Evolutionary conservation across 2,888 invertebrate species (phyloP).

Genomic region (Entomobrya multifasciata): DNA sequence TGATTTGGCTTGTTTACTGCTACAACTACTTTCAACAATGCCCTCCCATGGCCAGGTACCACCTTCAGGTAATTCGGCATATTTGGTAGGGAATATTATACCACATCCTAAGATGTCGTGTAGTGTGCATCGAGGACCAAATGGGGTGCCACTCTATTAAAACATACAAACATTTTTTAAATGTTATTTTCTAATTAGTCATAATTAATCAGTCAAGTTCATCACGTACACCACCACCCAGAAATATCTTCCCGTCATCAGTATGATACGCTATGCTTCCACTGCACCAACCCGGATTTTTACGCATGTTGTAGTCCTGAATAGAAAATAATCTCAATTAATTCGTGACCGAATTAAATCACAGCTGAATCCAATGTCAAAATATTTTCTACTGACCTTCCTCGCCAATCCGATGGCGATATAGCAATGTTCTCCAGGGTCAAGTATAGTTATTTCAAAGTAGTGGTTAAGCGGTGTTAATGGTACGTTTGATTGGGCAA

Average conservation of each 20-base stretch:
- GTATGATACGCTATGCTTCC: constrained; percentile 84
- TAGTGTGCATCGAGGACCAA: constrained; percentile 83
- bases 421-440: constrained; percentile 83
- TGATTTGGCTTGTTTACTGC: constrained; percentile 7
- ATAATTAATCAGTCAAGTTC: background rate
- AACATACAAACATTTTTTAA: too few relatives aligned
- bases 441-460: constrained; percentile 83
- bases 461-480: constrained; percentile 83
- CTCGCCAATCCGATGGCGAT: constrained; percentile 83
- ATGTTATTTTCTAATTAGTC: too few relatives aligned
- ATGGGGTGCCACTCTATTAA: constrained; percentile 82
- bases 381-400: constrained; percentile 81
- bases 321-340: background rate
- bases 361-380: too few relatives aligned
- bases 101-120: constrained; percentile 84
- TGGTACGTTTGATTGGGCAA: constrained; percentile 83
- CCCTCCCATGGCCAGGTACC: constrained; percentile 62
- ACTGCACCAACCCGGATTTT: constrained; percentile 84
- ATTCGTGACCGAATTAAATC: too few relatives aligned
- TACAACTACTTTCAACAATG: background rate
- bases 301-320: constrained; percentile 83
- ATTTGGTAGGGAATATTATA: constrained; percentile 82
- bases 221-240: constrained; percentile 78
- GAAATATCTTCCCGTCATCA: constrained; percentile 84
- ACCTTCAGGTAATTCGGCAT: constrained; percentile 79